Evolutionary conservation across 2,797 vertebrate genomes (phyloP).

Genomic region (Schizopygopsis malacanthus): DNA sequence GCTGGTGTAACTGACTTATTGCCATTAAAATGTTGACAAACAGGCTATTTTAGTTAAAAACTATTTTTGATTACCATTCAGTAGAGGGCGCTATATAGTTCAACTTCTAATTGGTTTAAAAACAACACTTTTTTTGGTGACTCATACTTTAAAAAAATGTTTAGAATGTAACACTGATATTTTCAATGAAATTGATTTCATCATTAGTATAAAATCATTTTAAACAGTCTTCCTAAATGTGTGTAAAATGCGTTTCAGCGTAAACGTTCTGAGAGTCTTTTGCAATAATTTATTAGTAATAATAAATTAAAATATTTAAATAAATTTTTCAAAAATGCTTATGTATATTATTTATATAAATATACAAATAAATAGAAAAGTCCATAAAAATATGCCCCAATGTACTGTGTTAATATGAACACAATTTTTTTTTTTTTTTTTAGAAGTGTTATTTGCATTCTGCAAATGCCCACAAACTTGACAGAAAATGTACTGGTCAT

Average conservation of each 20-base stretch:
- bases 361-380: background rate
- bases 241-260: background rate
- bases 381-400: no score
- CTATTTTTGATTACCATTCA: conserved; percentile 15
- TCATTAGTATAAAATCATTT: background rate
- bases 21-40: background rate
- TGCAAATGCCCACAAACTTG: background rate
- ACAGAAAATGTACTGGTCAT: background rate
- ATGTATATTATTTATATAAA: background rate
- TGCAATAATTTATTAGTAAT: background rate
- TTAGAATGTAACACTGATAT: background rate
- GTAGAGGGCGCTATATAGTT: conserved; percentile 51
- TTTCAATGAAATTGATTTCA: background rate
- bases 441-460: background rate
- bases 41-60: background rate
- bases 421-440: no score
- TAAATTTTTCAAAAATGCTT: background rate
- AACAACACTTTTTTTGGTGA: background rate
- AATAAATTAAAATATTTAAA: background rate
- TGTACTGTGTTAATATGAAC: background rate
- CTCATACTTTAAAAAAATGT: background rate
- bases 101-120: background rate
- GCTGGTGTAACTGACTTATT: background rate
- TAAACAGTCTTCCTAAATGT: background rate
- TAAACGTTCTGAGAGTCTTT: background rate